phyloP scores from a whole-genome alignment of 2,113 vertebrate species.

The Etheostoma spectabile region DNA sequence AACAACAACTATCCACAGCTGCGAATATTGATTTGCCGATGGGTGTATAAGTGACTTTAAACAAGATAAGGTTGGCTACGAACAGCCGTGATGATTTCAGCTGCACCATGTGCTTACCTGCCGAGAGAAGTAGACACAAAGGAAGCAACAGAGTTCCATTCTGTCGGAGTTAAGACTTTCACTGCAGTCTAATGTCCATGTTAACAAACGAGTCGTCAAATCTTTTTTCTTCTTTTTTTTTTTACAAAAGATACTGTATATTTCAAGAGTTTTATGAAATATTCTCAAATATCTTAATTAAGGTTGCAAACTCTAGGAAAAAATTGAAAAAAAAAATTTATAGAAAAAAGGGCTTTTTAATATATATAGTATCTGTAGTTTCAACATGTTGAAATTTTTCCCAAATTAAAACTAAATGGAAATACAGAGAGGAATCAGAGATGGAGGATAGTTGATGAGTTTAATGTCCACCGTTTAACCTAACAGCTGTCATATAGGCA shows the following conservation, averaged over 20 bases:
- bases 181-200: too few species aligned
- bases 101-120: background rate
- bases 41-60: slow-evolving; percentile 23
- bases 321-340: too few species aligned
- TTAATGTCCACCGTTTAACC: background rate
- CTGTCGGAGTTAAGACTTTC: background rate
- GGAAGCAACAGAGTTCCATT: background rate
- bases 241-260: background rate
- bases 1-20: slow-evolving; percentile 28
- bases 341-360: background rate
- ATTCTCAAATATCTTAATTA: background rate
- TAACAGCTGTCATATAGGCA: slow-evolving; percentile 36
- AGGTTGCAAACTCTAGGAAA: too few species aligned
- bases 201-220: background rate
- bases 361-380: too few species aligned
- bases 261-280: background rate
- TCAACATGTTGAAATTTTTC: too few species aligned
- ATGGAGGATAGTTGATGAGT: background rate
- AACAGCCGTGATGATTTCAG: background rate
- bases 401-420: background rate
- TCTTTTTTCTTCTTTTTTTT: too few species aligned
- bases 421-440: background rate
- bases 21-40: slow-evolving; percentile 31
- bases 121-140: background rate
- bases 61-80: background rate